Base-by-base conservation (phyloP, 2,888 invertebrate species). In the Schizaphis graminum region DNA sequence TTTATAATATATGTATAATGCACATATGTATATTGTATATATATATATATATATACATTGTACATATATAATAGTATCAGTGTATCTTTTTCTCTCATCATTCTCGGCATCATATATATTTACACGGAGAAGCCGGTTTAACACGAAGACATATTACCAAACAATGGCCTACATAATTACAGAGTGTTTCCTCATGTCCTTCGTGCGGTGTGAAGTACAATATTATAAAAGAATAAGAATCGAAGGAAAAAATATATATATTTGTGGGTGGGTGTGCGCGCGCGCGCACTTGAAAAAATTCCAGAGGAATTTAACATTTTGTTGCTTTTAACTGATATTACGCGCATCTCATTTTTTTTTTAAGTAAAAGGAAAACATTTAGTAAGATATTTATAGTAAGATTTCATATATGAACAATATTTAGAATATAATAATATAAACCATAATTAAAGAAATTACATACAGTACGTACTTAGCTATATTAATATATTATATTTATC, bases 81-180 rank as follows among this genome's bases (percentile, higher is more conserved):
- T 53, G 35, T 53, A 53, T 67, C 67, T 90, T 90, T 49, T 67
- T 67, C 67, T 67, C 67, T 67, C 67, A 35, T 90, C 90, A 47
- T 67, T 47, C 28, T 28, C n/a, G 21, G 21, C 11, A 44, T 47
- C 89, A 35, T 56, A 85, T 85, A 91, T 35, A 91, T 47, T 41
- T 53, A 67, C 53, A 24, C 47, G 56, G 47, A 92, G 61, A 61
- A 92, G 88, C 41, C 93, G 47, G 89, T 77, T 84, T 41, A 56
- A 86, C 91, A n/a, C 89, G n/a, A 61, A 49, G 94, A 94, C 86
- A 86, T 57, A 93, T 94, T 86, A 91, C 91, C 90, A 86, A 94
- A 94, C 94, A 94, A 94, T 94, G 61, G 90, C 86, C 90, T 41
- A 61, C 94, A 41, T 94, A 94, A 94, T 94, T 94, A 94, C 86